These are phyloP conservation scores for Heliocidaris erythrogramma DNA, from an alignment of 35 echinoderm and acorn worm species.

Conservation along the genomic window DNA sequence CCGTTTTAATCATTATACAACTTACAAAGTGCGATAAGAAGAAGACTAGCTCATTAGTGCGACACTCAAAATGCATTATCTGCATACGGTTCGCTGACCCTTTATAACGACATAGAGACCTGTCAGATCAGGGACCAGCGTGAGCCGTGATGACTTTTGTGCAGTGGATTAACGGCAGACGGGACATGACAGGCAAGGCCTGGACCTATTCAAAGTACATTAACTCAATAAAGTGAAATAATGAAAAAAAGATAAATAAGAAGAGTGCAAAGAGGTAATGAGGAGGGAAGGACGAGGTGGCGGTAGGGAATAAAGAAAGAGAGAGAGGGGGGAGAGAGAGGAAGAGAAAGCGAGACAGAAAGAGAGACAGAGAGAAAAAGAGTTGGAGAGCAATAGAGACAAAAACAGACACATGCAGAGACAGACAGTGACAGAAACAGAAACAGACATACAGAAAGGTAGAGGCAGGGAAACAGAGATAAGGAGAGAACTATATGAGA, in stretches of 20 bases:
- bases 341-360: neutral
- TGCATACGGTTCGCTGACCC: neutral
- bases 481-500: too few species aligned
- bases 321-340: neutral
- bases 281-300: neutral
- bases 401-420: neutral
- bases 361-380: neutral
- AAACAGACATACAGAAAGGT: too few species aligned
- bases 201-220: neutral
- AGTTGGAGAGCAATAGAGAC: neutral
- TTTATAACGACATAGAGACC: neutral
- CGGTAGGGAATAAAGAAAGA: neutral
- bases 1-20: neutral
- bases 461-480: too few species aligned
- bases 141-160: neutral
- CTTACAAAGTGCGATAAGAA: neutral
- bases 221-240: neutral
- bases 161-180: neutral
- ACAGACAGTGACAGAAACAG: too few species aligned
- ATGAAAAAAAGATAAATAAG: neutral
- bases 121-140: neutral
- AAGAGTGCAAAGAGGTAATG: neutral
- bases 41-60: neutral
- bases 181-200: neutral
- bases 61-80: neutral